These are phyloP conservation scores for Tautogolabrus adspersus DNA, from an alignment of 2,113 vertebrate species.

Conservation along the genomic window DNA sequence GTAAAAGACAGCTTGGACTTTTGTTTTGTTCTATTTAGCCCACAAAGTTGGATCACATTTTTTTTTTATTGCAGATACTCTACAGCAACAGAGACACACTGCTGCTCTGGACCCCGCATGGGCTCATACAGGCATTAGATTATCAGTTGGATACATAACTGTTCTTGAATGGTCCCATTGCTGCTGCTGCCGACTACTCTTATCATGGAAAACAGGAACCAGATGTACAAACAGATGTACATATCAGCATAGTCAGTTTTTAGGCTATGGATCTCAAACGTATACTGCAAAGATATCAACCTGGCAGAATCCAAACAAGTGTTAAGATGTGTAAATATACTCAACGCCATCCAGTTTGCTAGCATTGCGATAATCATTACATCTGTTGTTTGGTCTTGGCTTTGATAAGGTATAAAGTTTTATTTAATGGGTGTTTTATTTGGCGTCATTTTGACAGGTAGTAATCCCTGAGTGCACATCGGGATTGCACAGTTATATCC, in stretches of 20 bases:
- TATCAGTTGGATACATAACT: constrained; percentile 9
- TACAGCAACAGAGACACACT: background rate
- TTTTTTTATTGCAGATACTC: constrained; percentile 7
- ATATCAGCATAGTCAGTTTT: constrained; percentile 29
- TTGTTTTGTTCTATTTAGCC: constrained; percentile 24
- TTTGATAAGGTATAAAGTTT: constrained; percentile 22
- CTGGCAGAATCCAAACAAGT: constrained; percentile 15
- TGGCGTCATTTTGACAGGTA: constrained; percentile 19
- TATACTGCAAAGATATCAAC: constrained; percentile 29
- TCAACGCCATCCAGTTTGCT: constrained; percentile 2
- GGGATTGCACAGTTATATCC: constrained; percentile 1
- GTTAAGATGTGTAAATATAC: constrained; percentile 39
- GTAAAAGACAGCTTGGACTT: constrained; percentile 35
- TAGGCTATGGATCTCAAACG: constrained; percentile 29
- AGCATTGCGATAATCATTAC: constrained; percentile 22
- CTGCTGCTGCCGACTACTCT: constrained; percentile 5
- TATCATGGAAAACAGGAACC: constrained; percentile 49
- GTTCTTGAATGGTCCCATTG: constrained; percentile 34
- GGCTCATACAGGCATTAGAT: constrained; percentile 33
- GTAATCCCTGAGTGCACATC: constrained; percentile 12
- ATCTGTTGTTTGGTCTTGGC: constrained; percentile 53
- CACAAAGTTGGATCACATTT: constrained; percentile 14
- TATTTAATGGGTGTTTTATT: constrained; percentile 26
- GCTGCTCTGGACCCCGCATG: background rate
- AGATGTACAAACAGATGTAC: constrained; percentile 57